These are phyloP conservation scores for Muscicapa adusta DNA, from an alignment of 2,113 vertebrate genomes.

Conservation along the genomic window DNA sequence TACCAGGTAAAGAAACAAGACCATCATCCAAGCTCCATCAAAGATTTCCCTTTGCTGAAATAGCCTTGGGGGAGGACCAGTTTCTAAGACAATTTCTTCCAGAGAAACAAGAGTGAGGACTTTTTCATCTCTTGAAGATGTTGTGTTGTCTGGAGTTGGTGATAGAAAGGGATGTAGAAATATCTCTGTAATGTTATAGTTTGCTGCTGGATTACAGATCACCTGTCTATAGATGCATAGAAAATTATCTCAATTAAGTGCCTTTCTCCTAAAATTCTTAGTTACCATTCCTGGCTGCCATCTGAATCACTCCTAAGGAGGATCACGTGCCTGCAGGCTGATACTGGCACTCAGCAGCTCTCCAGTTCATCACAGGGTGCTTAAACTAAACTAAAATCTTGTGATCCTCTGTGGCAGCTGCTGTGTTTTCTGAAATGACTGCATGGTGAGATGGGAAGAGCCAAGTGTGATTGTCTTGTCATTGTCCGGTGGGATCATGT, in stretches of 20 bases:
- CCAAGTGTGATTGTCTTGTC: not conserved
- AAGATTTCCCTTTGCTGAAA: not conserved
- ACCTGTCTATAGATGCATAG: not conserved
- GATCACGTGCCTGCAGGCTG: not conserved
- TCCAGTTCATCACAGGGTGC: not conserved
- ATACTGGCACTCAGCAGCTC: not conserved
- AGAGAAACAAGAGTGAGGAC: not conserved
- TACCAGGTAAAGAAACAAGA: not conserved
- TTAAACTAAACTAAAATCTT: not conserved
- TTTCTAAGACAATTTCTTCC: not conserved
- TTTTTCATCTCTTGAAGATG: not conserved
- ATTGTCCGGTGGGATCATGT: not conserved
- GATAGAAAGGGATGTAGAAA: not conserved
- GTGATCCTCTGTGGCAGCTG: not conserved
- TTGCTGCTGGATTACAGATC: not conserved
- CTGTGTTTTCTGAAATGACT: not conserved
- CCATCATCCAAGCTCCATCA: not conserved
- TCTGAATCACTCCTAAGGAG: not conserved
- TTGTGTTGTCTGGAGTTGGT: not conserved
- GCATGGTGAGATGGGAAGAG: not conserved
- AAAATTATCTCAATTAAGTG: not conserved
- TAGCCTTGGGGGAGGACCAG: not conserved
- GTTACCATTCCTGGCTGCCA: not conserved
- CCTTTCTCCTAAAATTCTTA: not conserved
- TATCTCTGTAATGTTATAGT: not conserved